Evolutionary conservation across 2,113 vertebrate species (phyloP).

Genomic region (Tamias sibiricus): DNA sequence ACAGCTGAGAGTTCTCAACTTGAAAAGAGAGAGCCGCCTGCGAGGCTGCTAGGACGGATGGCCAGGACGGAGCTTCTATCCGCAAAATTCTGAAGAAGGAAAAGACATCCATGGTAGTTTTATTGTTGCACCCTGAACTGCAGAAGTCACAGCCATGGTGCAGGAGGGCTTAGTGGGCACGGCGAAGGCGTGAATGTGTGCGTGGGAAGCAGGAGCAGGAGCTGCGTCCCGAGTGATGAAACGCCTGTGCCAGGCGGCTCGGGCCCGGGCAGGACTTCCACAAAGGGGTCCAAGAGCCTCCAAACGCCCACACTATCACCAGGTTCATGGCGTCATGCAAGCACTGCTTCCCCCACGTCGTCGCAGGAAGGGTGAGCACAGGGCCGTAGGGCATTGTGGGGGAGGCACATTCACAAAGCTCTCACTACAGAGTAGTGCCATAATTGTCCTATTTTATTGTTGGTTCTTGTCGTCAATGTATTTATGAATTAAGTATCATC

Average conservation of each 20-base stretch:
- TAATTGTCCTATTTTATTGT: too few species aligned
- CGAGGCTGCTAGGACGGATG: background rate
- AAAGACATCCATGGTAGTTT: background rate
- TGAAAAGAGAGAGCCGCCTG: too few species aligned
- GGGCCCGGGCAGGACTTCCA: background rate
- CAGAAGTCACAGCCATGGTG: background rate
- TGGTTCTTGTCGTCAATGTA: background rate
- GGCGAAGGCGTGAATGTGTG: too few species aligned
- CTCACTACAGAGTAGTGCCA: too few species aligned
- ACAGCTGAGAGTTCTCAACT: background rate
- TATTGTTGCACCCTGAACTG: background rate
- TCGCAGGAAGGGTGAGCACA: background rate
- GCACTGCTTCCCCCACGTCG: background rate
- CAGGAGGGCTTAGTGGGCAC: background rate
- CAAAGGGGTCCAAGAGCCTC: too few species aligned
- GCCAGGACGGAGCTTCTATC: background rate
- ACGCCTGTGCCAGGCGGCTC: background rate
- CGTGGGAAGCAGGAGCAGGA: background rate
- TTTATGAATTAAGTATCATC: background rate
- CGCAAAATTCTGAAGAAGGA: background rate
- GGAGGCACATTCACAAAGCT: fast-evolving
- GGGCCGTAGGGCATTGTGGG: too few species aligned
- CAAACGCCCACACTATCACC: too few species aligned
- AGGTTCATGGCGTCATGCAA: too few species aligned
- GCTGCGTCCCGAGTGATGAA: background rate